Percentiles rank a stretch among this genome's conserved stretches.
Evolutionary conservation across 2,113 vertebrate genomes (phyloP).

Genomic region (Eleginops maclovinus): DNA sequence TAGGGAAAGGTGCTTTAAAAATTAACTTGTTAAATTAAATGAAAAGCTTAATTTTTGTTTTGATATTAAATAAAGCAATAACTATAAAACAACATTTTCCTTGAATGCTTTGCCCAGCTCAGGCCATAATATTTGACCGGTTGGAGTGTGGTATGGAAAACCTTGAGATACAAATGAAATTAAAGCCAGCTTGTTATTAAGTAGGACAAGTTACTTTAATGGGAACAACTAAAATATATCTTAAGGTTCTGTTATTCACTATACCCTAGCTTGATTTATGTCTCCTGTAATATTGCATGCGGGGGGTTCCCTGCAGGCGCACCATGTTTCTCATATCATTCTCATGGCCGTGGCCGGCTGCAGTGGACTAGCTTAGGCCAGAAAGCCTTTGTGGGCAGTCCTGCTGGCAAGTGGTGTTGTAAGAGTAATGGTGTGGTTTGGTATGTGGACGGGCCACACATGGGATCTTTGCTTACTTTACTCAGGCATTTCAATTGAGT

Average conservation of each 20-base stretch:
- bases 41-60: too few relatives aligned
- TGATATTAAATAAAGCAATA: too few relatives aligned
- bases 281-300: constrained; percentile 28
- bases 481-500: constrained; percentile 74
- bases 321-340: constrained; percentile 63
- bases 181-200: constrained; percentile 31
- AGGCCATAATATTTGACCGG: background rate
- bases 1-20: too few relatives aligned
- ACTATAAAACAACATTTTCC: constrained; percentile 19
- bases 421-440: constrained; percentile 83
- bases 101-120: background rate
- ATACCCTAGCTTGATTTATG: constrained; percentile 42
- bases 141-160: constrained; percentile 14
- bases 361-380: constrained; percentile 45
- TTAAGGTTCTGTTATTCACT: constrained; percentile 14
- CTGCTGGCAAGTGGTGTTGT: constrained; percentile 69
- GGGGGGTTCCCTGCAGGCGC: constrained; percentile 46
- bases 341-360: constrained; percentile 56
- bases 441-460: constrained; percentile 82
- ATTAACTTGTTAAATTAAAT: too few relatives aligned
- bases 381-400: constrained; percentile 61
- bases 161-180: constrained; percentile 28
- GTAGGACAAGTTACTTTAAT: constrained; percentile 14
- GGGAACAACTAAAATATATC: constrained; percentile 2
- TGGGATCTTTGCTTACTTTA: constrained; percentile 79